Evolutionary conservation across 1,140 invertebrate genomes (phyloP), one percentile per base, ranked within the genome.

Genomic region (Ceratosolen fusciceps): DNA sequence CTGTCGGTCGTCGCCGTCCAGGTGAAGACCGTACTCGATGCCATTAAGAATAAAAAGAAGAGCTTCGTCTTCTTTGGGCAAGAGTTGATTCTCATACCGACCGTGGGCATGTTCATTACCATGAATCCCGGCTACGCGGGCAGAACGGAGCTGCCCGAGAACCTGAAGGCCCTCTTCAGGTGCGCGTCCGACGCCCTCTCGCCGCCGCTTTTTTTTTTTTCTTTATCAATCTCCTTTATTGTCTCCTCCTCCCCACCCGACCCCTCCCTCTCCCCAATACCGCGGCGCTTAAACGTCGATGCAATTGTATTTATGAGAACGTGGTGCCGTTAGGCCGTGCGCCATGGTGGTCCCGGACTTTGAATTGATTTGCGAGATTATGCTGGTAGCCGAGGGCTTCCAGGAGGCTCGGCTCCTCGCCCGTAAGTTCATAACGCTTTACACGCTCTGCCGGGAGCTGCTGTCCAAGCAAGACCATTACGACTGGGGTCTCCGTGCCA

Each of bases 281-380:
- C n/a, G n/a, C n/a, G n/a, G n/a, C n/a, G n/a, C n/a, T n/a, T n/a
- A n/a, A n/a, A n/a, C n/a, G n/a, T n/a, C n/a, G 12, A 43, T 43
- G 5, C 12, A 43, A 43, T 7, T 43, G 12, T 43, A 43, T 43
- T 43, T 43, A 43, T 43, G 5, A 43, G 12, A 7, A 43, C 5
- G 12, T 12, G 5, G 10, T 52, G 49, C 43, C 24, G n/a, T 89
- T 86, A 93, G 97, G 88, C 97, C 97, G 2, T 98, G 96, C 88
- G 97, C 97, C 49, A 98, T 98, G 97, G 96, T 98, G 8, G 96
- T 98, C 1, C 96, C 97, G 0, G 96, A 98, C 89, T 96, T 97
- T 89, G 96, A 96, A 84, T 88, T 98, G 83, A 98, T 98, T 87
- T 96, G 95, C 88, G 96, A 98, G 91, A 98, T 98, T 85, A 97